phyloP scores from a whole-genome alignment of 2,888 invertebrate genomes.

The Plagodis pulveraria region DNA sequence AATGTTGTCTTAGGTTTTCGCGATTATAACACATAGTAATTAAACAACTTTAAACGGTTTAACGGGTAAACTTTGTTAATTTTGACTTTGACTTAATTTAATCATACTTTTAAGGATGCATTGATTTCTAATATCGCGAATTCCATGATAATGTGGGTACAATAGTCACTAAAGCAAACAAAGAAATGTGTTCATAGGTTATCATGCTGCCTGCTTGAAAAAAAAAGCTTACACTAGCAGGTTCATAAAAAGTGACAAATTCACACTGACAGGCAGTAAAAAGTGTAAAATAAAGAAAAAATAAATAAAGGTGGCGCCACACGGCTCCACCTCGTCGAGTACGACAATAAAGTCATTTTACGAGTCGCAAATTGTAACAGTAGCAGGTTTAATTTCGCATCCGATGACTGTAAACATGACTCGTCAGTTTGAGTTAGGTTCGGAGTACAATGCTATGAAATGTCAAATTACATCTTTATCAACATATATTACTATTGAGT shows the following conservation, averaged over 20 bases:
- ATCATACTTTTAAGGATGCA: too few species aligned
- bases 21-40: too few species aligned
- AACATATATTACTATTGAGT: not conserved
- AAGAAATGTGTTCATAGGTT: not conserved
- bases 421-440: constrained; percentile 8
- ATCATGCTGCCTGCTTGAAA: not conserved
- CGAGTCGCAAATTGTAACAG: constrained; percentile 20
- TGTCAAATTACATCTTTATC: not conserved
- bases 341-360: constrained; percentile 16
- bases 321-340: constrained; percentile 1
- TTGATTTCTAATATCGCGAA: too few species aligned
- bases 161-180: not conserved
- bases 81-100: too few species aligned
- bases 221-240: not conserved
- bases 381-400: constrained; percentile 10
- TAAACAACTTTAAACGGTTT: too few species aligned
- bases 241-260: not conserved
- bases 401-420: constrained; percentile 12
- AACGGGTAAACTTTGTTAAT: too few species aligned
- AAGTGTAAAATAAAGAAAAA: constrained; percentile 12
- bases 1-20: too few species aligned
- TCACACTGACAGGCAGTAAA: not conserved
- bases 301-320: constrained; percentile 26
- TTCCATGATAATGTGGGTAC: too few species aligned
- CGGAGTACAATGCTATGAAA: not conserved